Percentiles rank a stretch among this genome's conserved stretches.
Conservation (phyloP, 2,113 vertebrate species). For the Donacobius atricapilla region DNA sequence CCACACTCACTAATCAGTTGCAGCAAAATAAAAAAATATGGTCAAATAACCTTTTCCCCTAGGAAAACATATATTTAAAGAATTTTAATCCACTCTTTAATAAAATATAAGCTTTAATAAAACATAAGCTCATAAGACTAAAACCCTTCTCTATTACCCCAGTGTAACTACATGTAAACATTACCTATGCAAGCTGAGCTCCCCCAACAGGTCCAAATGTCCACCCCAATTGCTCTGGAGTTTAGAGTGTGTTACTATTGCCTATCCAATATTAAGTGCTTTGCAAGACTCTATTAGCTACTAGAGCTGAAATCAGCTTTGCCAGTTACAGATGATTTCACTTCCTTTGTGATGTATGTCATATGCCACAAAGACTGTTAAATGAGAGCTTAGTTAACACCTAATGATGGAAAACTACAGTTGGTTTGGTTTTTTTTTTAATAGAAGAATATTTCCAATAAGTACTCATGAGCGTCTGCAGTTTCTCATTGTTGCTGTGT, state of each 20-base stretch:
- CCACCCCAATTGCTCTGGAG: neutral
- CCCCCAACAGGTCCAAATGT: accelerated
- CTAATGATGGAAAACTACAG: neutral
- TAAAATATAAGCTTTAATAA: neutral
- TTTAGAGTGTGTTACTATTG: neutral
- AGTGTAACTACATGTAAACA: neutral
- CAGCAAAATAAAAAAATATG: neutral
- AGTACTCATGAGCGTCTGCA: neutral
- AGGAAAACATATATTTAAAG: neutral
- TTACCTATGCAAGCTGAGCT: neutral
- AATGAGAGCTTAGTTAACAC: neutral
- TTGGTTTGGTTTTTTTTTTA: neutral
- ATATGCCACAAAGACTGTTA: neutral
- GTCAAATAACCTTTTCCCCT: neutral
- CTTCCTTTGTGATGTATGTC: neutral
- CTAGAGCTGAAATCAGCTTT: neutral
- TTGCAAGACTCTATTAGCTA: neutral
- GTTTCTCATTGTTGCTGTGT: neutral
- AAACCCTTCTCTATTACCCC: neutral
- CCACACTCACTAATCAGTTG: neutral
- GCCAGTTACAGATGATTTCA: neutral
- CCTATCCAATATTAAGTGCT: neutral
- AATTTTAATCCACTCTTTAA: neutral
- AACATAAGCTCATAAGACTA: neutral
- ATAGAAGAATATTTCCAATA: neutral